Conservation (phyloP, 2,113 vertebrate genomes). For the Colossoma macropomum region DNA sequence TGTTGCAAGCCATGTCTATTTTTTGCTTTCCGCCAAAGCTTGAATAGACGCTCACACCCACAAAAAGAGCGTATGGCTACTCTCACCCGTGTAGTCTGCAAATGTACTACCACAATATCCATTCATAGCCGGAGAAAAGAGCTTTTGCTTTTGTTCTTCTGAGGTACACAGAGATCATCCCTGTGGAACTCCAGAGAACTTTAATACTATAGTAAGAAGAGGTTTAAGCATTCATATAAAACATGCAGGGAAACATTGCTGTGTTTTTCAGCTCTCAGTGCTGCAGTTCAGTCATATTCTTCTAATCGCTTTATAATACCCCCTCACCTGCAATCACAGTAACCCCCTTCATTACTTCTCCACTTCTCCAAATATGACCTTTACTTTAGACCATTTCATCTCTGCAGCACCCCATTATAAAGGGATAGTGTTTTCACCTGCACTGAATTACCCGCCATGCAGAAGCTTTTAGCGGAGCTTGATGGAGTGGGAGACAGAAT, state of each 20-base stretch:
- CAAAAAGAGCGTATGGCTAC: too few relatives aligned
- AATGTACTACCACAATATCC: too few relatives aligned
- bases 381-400: constrained; percentile 32
- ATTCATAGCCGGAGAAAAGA: too few relatives aligned
- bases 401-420: background rate
- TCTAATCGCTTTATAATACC: background rate
- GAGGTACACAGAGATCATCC: background rate
- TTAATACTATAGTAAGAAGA: background rate
- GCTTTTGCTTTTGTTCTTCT: too few relatives aligned
- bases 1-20: too few relatives aligned
- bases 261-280: background rate
- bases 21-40: too few relatives aligned
- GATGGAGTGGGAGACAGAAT: background rate
- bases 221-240: background rate
- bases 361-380: constrained; percentile 20
- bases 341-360: background rate
- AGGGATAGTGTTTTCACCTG: constrained; percentile 27
- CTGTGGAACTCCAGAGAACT: background rate
- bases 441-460: constrained; percentile 16
- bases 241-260: background rate
- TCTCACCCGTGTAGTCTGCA: too few relatives aligned
- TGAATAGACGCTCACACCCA: too few relatives aligned
- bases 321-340: background rate
- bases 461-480: constrained; percentile 47
- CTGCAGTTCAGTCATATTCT: background rate